Evolutionary conservation across 1,140 invertebrate species (phyloP).

Genomic region (Brachionus rubens): DNA sequence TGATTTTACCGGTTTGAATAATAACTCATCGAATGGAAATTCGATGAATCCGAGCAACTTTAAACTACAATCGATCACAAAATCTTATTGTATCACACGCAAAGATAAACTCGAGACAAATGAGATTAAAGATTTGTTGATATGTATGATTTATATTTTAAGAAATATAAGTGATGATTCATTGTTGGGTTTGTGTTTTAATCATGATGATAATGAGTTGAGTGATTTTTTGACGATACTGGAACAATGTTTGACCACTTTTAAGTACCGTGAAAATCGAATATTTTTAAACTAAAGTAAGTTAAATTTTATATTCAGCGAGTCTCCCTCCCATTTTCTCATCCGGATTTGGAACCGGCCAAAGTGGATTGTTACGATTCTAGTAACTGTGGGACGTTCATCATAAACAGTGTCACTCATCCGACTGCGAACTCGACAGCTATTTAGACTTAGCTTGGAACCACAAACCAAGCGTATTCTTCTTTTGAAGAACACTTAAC

Average conservation of each 20-base stretch:
- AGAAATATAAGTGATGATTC: slow-evolving; percentile 83
- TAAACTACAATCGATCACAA: slow-evolving; percentile 14
- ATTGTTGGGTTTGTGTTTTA: slow-evolving; percentile 84
- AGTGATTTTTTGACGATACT: slow-evolving; percentile 75
- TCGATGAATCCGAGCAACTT: not conserved
- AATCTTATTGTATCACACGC: slow-evolving; percentile 56
- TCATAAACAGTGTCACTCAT: too few relatives aligned
- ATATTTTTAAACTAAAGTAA: slow-evolving; percentile 65
- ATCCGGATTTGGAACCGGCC: too few relatives aligned
- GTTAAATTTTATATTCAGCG: too few relatives aligned
- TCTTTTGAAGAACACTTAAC: too few relatives aligned
- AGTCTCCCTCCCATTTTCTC: too few relatives aligned
- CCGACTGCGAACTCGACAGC: too few relatives aligned
- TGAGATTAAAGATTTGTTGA: slow-evolving; percentile 80
- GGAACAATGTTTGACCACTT: slow-evolving; percentile 78
- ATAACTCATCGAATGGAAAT: slow-evolving; percentile 26
- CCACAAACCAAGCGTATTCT: too few relatives aligned
- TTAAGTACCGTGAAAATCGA: slow-evolving; percentile 77
- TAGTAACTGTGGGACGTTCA: too few relatives aligned
- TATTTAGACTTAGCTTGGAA: too few relatives aligned
- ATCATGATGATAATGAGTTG: slow-evolving; percentile 71
- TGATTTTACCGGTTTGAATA: slow-evolving; percentile 26
- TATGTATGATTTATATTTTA: slow-evolving; percentile 84
- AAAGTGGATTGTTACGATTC: too few relatives aligned
- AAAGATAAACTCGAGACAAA: slow-evolving; percentile 71